Conservation (phyloP, 1,140 invertebrate genomes). For the Anoplophora glabripennis region DNA sequence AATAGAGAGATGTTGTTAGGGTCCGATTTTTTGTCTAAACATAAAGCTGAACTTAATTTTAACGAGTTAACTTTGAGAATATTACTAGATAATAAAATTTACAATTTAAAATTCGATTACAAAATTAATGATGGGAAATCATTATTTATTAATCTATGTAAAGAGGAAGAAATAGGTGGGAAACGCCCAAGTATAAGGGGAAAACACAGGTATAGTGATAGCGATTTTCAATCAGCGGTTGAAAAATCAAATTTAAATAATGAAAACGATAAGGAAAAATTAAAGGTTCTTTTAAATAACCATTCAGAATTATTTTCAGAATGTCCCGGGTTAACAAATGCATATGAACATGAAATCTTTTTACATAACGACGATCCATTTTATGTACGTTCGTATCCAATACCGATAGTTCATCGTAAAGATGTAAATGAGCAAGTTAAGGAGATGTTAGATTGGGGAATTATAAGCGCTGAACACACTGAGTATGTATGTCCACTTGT, state of each 20-base stretch:
- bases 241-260: not conserved
- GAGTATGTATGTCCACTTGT: constrained; percentile 8
- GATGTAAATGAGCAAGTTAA: not conserved
- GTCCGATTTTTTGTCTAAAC: not conserved
- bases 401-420: not conserved
- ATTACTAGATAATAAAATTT: not conserved
- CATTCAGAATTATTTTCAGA: not conserved
- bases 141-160: not conserved
- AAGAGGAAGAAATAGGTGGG: not conserved
- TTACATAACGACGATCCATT: not conserved
- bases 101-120: not conserved
- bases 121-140: not conserved
- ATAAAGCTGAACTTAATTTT: constrained; percentile 4
- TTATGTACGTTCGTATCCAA: constrained; percentile 1
- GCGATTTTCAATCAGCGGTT: constrained; percentile 2
- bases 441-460: constrained; percentile 5
- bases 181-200: not conserved
- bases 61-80: not conserved
- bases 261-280: constrained; percentile 1
- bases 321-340: constrained; percentile 1
- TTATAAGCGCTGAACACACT: constrained; percentile 3
- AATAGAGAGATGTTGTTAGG: constrained; percentile 2
- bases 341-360: constrained; percentile 4
- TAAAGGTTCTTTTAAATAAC: not conserved
- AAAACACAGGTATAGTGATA: not conserved